Evolutionary conservation across 2,888 invertebrate genomes (phyloP), one percentile per base, ranked within the genome.

Genomic region (Meloe dianella): DNA sequence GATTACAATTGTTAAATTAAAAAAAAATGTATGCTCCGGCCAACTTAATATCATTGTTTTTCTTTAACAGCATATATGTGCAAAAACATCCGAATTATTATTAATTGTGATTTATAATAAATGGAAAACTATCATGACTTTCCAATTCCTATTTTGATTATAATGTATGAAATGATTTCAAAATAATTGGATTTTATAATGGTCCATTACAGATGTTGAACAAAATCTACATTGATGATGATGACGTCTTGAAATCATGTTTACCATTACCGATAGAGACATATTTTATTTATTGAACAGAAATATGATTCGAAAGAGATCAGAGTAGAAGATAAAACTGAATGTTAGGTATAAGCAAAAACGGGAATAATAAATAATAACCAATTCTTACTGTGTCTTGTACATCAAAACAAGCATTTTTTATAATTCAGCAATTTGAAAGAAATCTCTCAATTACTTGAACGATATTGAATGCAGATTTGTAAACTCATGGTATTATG

Each of bases 121-220:
- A 22, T 22, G 12, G 20, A 22, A 22, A 51, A 47, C 17, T n/a
- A 47, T 20, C 3, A 51, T 51, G 2, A 47, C 10, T 51, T 51
- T 22, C 22, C 22, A 22, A 2, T 54, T 54, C 14, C 8, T 6
- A 54, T 54, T 54, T 54, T 54, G 24, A 54, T 54, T 54, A 27
- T 27, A 6, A 27, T 14, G 24, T 27, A 54, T 54, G 54, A 27
- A 54, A 14, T 54, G 27, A 24, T 27, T 54, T 6, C 24, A 27
- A 54, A 24, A 54, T 54, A 54, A 54, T 54, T 54, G 54, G 54
- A 54, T 27, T 54, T 54, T 54, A 54, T n/a, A n/a, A n/a, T 54
- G 54, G 54, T 54, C 54, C 54, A 54, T 54, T 54, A 54, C 54
- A 54, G 54, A 12, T 54, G n/a, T 54, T 14, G 54, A 22, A 27